Evolutionary conservation across 2,113 vertebrate genomes (phyloP), one percentile per base, ranked within the genome.

Genomic region (Aptenodytes forsteri): DNA sequence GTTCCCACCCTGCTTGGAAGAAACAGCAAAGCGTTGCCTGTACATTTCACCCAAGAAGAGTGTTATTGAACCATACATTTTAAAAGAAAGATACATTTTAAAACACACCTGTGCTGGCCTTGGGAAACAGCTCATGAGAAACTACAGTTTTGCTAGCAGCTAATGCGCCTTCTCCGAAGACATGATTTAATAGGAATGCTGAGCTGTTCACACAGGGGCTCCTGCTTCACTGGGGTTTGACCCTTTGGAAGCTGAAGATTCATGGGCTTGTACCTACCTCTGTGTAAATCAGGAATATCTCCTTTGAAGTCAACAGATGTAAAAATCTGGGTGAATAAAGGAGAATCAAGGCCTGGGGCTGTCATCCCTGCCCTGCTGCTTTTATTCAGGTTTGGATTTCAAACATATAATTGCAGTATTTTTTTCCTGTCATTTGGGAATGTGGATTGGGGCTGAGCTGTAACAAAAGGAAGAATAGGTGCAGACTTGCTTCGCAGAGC

Each of bases 321-420:
- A 94, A 87, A 96, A 91, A 83, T 69, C 50, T 52, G 59, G 7
- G 40, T 44, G 59, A 90, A 90, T 70, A 92, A 90, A 95, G 67
- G 47, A 66, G 65, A 91, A 89, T 87, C 70, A 78, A 89, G 73
- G 84, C 95, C 89, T 0, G 6, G 9, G 92, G 89, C 90, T 94
- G 69, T 83, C 10, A 88, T 93, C 90, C 76, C 58, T 86, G 62
- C 66, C 65, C 82, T 86, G 72, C 76, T 94, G 90, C 82, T 89
- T 98, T 91, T 95, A 91, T 95, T 97, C 78, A 67, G 69, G 54
- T 92, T 95, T 96, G 91, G 59, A 91, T 96, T 98, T 97, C 95
- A 96, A 94, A 97, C 19, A 26, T 56, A 47, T 29, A 85, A 58
- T 59, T 73, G 86, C 49, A 91, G 26, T 66, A 66, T 23, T 42